Evolutionary conservation across 1,140 invertebrate genomes (phyloP).

Genomic region (Grapholita molesta): DNA sequence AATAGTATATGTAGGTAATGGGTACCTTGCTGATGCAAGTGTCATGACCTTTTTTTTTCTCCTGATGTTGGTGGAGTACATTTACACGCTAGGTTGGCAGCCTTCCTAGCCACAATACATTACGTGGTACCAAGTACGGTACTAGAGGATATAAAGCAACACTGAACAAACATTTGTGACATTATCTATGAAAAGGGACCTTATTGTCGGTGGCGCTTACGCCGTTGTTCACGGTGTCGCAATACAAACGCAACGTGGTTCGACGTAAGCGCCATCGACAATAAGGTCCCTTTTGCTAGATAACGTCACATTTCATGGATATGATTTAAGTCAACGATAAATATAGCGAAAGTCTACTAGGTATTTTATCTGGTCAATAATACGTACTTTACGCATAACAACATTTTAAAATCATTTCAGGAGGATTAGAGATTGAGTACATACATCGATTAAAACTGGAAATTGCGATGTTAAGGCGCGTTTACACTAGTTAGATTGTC

Average conservation of each 20-base stretch:
- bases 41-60: not conserved
- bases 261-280: too few relatives aligned
- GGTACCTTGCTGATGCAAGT: constrained; percentile 13
- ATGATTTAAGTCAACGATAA: constrained; percentile 14
- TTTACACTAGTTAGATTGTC: not conserved
- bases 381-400: constrained; percentile 35
- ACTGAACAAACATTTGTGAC: constrained; percentile 30
- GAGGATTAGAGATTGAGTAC: not conserved
- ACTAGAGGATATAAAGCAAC: constrained; percentile 29
- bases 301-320: constrained; percentile 20
- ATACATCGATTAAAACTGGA: constrained; percentile 9
- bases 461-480: not conserved
- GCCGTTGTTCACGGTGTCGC: too few relatives aligned
- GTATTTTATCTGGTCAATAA: not conserved
- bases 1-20: constrained; percentile 40
- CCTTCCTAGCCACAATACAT: not conserved
- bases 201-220: too few relatives aligned
- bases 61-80: not conserved
- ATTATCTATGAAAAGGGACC: too few relatives aligned
- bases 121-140: not conserved
- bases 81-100: not conserved
- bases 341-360: not conserved
- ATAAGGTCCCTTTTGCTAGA: too few relatives aligned
- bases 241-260: too few relatives aligned
- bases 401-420: constrained; percentile 28